A percentile compares a stretch with the other conserved stretches of the same genome.
phyloP scores from a whole-genome alignment of 2,113 vertebrate species.

The Solea solea region DNA sequence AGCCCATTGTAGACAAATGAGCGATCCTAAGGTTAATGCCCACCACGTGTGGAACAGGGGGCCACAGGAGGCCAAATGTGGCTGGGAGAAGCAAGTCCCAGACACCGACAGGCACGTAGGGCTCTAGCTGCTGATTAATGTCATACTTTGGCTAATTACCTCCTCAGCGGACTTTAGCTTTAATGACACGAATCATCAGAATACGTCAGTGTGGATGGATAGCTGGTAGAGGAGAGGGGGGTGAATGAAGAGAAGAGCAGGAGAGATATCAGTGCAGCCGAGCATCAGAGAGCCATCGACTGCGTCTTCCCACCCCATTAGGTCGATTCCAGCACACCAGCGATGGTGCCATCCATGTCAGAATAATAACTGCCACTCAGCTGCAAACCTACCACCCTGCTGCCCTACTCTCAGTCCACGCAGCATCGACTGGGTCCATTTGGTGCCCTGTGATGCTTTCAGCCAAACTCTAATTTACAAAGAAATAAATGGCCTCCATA shows the following conservation, averaged over 20 bases:
- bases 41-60: slow-evolving; percentile 74
- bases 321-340: slow-evolving; percentile 67
- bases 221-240: slow-evolving; percentile 46
- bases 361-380: slow-evolving; percentile 78
- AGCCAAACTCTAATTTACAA: slow-evolving; percentile 76
- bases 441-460: slow-evolving; percentile 73
- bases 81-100: slow-evolving; percentile 68
- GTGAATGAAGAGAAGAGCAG: slow-evolving; percentile 55
- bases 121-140: slow-evolving; percentile 82
- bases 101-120: slow-evolving; percentile 68
- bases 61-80: slow-evolving; percentile 53
- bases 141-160: slow-evolving; percentile 82
- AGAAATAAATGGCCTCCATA: slow-evolving; percentile 74
- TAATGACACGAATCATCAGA: slow-evolving; percentile 84
- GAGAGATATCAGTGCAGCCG: slow-evolving; percentile 75
- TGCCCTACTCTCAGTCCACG: slow-evolving; percentile 66
- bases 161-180: slow-evolving; percentile 79
- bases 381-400: slow-evolving; percentile 56
- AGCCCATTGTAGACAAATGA: slow-evolving; percentile 76
- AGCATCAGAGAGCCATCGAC: slow-evolving; percentile 76
- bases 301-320: slow-evolving; percentile 82
- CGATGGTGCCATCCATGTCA: slow-evolving; percentile 66
- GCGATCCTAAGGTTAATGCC: slow-evolving; percentile 78
- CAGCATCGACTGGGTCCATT: slow-evolving; percentile 70
- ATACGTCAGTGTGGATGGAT: slow-evolving; percentile 78